Evolutionary conservation across 2,888 invertebrate species (phyloP).

Genomic region (Eupithecia tripunctaria): DNA sequence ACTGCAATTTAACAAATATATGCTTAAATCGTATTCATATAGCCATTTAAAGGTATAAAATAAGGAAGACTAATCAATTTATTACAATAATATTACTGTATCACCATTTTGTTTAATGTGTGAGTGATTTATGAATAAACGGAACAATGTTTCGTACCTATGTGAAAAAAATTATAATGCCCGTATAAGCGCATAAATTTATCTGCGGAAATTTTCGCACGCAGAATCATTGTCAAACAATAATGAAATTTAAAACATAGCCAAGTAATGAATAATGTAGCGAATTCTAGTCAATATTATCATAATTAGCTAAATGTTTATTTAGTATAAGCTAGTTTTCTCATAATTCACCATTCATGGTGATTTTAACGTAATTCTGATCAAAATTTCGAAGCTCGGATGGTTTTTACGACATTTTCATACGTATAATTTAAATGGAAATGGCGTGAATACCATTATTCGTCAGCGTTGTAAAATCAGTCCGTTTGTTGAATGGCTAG

Average conservation of each 20-base stretch:
- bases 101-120: slow-evolving; percentile 38
- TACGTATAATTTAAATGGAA: slow-evolving; percentile 29
- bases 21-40: not conserved
- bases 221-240: slow-evolving; percentile 18
- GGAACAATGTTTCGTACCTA: slow-evolving; percentile 17
- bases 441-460: slow-evolving; percentile 33
- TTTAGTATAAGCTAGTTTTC: slow-evolving; percentile 55
- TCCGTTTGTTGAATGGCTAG: not conserved
- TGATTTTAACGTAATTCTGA: slow-evolving; percentile 24
- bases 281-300: slow-evolving; percentile 61
- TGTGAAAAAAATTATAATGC: slow-evolving; percentile 2
- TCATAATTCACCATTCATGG: slow-evolving; percentile 27
- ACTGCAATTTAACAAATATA: not conserved
- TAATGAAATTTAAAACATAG: slow-evolving; percentile 47
- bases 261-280: slow-evolving; percentile 59
- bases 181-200: not conserved
- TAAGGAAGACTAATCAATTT: slow-evolving; percentile 42
- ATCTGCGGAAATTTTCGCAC: not conserved
- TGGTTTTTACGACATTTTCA: slow-evolving; percentile 41
- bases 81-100: slow-evolving; percentile 37
- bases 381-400: slow-evolving; percentile 18
- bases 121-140: slow-evolving; percentile 34
- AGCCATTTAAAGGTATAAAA: slow-evolving; percentile 51
- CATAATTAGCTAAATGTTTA: slow-evolving; percentile 52
- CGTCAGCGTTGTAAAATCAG: not conserved